Conservation (phyloP, 2,797 vertebrate genomes). For the Platyrinchus mystaceus region DNA sequence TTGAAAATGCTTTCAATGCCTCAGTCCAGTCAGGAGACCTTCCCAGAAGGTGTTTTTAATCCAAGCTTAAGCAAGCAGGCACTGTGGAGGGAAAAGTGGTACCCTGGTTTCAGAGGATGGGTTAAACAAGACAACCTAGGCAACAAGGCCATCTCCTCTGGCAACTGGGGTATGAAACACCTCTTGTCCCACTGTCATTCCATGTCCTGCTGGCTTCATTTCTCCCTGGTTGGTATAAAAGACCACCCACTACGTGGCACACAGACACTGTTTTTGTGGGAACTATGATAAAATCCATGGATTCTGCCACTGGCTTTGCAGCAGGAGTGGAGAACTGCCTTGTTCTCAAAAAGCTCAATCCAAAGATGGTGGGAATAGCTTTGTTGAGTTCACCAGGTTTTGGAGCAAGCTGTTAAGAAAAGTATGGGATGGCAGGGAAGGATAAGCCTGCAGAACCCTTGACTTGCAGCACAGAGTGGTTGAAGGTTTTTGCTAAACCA, state of each 20-base stretch:
- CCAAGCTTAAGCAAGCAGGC: neutral
- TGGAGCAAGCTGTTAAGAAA: neutral
- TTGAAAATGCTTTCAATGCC: neutral
- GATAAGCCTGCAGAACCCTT: neutral
- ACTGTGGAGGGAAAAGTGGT: neutral
- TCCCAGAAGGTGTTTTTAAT: neutral
- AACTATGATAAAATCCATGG: neutral
- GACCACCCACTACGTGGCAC: constrained; percentile 9
- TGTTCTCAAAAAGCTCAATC: neutral
- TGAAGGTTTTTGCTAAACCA: constrained; percentile 16
- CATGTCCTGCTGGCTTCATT: neutral
- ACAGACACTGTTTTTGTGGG: neutral
- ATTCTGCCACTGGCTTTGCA: neutral
- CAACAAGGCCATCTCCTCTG: neutral
- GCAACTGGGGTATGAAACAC: neutral
- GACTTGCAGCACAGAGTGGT: neutral
- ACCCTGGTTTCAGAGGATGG: neutral
- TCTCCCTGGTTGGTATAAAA: neutral
- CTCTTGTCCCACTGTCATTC: neutral
- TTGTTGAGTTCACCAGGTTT: neutral
- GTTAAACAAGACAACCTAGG: neutral
- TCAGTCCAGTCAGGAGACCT: neutral
- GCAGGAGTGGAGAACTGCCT: neutral
- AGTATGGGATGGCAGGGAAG: neutral
- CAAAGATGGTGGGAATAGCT: neutral